These are phyloP conservation scores for Drosophila falleni DNA, from an alignment of 2,888 invertebrate species.

Conservation along the genomic window DNA sequence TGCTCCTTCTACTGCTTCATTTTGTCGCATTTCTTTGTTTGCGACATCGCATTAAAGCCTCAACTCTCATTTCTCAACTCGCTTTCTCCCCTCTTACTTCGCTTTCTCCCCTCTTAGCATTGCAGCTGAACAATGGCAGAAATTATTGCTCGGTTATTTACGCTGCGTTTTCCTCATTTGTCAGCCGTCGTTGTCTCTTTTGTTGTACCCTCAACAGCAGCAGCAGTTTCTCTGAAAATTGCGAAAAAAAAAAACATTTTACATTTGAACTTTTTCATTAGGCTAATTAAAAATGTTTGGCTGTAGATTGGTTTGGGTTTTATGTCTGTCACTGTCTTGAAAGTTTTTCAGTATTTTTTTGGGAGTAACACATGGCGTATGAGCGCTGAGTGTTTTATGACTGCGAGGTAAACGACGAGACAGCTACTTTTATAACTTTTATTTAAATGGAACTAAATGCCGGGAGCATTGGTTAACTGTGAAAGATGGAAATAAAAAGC, in stretches of 20 bases:
- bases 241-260: constrained; percentile 40
- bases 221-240: constrained; percentile 29
- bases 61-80: constrained; percentile 9
- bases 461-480: constrained; percentile 27
- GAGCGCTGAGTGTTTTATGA: constrained; percentile 69
- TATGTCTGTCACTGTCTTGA: constrained; percentile 53
- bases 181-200: constrained; percentile 58
- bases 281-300: constrained; percentile 78
- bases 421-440: constrained; percentile 49
- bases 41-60: constrained; percentile 25
- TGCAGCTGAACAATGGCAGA: constrained; percentile 60
- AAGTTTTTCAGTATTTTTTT: constrained; percentile 50
- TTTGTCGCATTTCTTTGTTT: constrained; percentile 63
- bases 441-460: constrained; percentile 52
- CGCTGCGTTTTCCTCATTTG: constrained; percentile 71
- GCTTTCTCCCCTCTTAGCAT: not conserved
- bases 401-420: constrained; percentile 56
- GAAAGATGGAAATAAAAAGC: not conserved
- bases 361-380: constrained; percentile 73
- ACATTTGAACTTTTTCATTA: constrained; percentile 79
- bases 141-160: constrained; percentile 76
- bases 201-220: constrained; percentile 40
- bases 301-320: constrained; percentile 19
- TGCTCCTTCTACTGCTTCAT: constrained; percentile 35
- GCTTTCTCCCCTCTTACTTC: constrained; percentile 1